These are phyloP conservation scores for Hesperia comma DNA, from an alignment of 2,888 invertebrate species.

Conservation along the genomic window DNA sequence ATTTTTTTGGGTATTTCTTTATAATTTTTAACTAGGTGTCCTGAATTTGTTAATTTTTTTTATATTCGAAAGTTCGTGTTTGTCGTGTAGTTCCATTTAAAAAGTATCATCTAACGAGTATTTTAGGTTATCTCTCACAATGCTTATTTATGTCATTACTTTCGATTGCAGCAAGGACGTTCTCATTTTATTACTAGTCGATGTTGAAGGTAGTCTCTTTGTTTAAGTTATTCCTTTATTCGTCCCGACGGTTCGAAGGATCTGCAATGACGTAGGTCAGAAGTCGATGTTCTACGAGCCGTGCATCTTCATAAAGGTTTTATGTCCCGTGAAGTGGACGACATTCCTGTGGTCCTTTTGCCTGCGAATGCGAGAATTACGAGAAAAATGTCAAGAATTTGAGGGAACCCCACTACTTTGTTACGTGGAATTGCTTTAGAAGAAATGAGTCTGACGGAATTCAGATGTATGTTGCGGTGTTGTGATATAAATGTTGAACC, in stretches of 20 bases:
- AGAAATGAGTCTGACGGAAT: background rate
- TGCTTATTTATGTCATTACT: too few relatives aligned
- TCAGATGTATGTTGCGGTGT: background rate
- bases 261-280: slow-evolving; percentile 14
- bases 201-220: background rate
- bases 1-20: too few relatives aligned
- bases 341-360: slow-evolving; percentile 51
- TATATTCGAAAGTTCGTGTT: too few relatives aligned
- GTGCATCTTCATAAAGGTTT: slow-evolving; percentile 72
- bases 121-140: too few relatives aligned
- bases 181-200: too few relatives aligned
- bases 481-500: too few relatives aligned
- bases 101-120: too few relatives aligned
- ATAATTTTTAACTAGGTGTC: too few relatives aligned
- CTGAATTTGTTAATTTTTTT: too few relatives aligned
- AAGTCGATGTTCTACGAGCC: slow-evolving; percentile 36
- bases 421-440: background rate
- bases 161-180: too few relatives aligned
- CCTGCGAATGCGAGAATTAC: slow-evolving; percentile 37
- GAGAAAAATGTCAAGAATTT: slow-evolving; percentile 24
- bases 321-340: slow-evolving; percentile 71
- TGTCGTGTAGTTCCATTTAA: too few relatives aligned
- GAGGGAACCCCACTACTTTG: slow-evolving; percentile 4
- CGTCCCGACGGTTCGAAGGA: background rate
- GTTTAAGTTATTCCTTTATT: background rate